Evolutionary conservation across 2,797 vertebrate species (phyloP).

Genomic region (Cynopterus sphinx): DNA sequence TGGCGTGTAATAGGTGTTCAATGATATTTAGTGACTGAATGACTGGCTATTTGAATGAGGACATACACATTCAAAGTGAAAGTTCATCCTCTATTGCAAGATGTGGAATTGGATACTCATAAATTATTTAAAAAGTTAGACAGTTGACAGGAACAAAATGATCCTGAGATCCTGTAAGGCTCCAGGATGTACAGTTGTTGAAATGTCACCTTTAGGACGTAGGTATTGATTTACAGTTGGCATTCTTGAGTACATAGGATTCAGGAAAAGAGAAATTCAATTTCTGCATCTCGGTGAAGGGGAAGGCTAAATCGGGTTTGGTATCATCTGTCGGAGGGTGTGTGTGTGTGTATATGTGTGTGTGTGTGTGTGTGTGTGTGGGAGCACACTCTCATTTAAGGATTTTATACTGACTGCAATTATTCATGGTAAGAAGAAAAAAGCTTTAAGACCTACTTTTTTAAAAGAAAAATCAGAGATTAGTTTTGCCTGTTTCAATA

Average conservation of each 20-base stretch:
- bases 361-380: background rate
- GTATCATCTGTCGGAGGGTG: constrained; percentile 70
- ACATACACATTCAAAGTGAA: background rate
- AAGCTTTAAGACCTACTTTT: background rate
- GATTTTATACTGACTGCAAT: constrained; percentile 33
- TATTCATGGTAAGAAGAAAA: background rate
- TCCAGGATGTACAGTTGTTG: constrained; percentile 84
- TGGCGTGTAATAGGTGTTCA: background rate
- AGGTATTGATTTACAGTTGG: constrained; percentile 87
- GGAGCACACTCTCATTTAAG: background rate
- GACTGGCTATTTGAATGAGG: background rate
- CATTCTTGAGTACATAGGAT: constrained; percentile 74
- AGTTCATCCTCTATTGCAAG: background rate
- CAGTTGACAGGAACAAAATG: constrained; percentile 80
- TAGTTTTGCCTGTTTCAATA: background rate
- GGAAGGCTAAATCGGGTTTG: constrained; percentile 66
- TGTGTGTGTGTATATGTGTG: background rate
- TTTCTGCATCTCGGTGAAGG: constrained; percentile 69
- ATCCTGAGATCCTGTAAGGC: constrained; percentile 81
- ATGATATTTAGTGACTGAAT: background rate
- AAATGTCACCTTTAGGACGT: constrained; percentile 86
- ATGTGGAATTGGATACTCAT: constrained; percentile 73
- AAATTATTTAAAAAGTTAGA: constrained; percentile 85
- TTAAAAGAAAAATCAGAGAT: background rate
- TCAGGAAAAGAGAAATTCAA: constrained; percentile 67